Percentiles rank a stretch among this genome's conserved stretches.
phyloP scores from a whole-genome alignment of 2,797 vertebrate species.

The Phrynocephalus guinanensis region DNA sequence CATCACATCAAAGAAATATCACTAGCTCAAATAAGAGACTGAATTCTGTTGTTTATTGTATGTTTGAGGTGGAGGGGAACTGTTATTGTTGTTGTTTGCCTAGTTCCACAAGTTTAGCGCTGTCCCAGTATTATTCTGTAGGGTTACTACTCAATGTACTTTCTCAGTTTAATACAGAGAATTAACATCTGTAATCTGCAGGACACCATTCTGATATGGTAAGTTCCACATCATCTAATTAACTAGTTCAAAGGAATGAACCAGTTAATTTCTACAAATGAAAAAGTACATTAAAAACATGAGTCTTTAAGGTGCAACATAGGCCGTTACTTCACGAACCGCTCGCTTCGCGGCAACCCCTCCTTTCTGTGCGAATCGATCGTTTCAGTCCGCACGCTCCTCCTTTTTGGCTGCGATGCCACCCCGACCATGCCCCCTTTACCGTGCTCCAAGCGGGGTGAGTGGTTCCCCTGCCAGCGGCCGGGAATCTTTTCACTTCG shows the following conservation, averaged over 20 bases:
- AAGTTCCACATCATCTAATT: neutral
- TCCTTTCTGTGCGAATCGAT: no score
- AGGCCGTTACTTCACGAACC: no score
- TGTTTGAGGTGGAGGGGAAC: no score
- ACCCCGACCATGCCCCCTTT: no score
- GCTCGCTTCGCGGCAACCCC: no score
- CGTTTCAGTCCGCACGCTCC: no score
- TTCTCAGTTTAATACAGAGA: neutral
- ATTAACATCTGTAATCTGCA: neutral
- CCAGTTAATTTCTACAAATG: neutral
- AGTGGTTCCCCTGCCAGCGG: no score
- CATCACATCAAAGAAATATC: neutral
- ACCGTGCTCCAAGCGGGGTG: no score
- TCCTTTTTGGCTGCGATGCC: no score
- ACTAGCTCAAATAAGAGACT: neutral
- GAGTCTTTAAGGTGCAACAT: neutral
- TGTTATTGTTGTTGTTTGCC: no score
- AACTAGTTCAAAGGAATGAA: neutral
- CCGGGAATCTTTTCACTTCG: no score
- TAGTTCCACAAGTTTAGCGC: neutral
- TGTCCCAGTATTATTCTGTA: neutral
- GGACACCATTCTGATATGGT: neutral
- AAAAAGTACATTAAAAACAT: neutral
- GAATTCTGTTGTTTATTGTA: no score
- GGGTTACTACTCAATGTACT: neutral